Evolutionary conservation across 1,140 invertebrate genomes (phyloP).

Genomic region (Lasaia peninsularis): DNA sequence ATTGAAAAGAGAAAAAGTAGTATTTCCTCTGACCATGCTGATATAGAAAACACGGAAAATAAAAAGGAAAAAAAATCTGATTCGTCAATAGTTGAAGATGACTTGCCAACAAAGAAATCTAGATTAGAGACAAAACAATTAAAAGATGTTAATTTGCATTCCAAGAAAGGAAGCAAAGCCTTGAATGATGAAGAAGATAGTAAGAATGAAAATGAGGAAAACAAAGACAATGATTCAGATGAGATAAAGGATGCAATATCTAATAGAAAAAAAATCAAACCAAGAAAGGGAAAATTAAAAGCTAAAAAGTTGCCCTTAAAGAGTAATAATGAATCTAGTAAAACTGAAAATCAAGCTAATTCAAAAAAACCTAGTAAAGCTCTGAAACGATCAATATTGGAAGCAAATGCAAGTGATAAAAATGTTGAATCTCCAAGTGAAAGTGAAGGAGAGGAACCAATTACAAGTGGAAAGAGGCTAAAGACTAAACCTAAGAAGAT

Average conservation of each 20-base stretch:
- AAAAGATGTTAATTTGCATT: conserved; percentile 47
- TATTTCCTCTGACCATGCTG: conserved; percentile 59
- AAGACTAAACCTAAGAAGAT: conserved; percentile 73
- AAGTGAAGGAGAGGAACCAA: conserved; percentile 62
- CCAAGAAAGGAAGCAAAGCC: conserved; percentile 28
- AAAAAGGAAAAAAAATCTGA: conserved; percentile 51
- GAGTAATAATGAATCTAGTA: conserved; percentile 38
- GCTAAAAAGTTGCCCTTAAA: conserved; percentile 42
- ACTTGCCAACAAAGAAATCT: conserved; percentile 63
- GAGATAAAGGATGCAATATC: conserved; percentile 41
- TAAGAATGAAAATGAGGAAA: conserved; percentile 34
- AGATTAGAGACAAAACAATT: conserved; percentile 57
- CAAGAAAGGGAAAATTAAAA: conserved; percentile 61
- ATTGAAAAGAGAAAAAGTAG: conserved; percentile 69
- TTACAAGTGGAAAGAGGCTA: conserved; percentile 58
- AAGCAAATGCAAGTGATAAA: conserved; percentile 57
- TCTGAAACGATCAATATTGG: conserved; percentile 57
- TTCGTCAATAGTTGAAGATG: conserved; percentile 49
- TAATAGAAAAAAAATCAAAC: conserved; percentile 67
- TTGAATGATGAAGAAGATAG: conserved; percentile 24
- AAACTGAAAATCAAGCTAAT: conserved; percentile 40
- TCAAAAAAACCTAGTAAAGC: conserved; percentile 56
- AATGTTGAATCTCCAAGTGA: conserved; percentile 72
- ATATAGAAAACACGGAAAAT: conserved; percentile 42
- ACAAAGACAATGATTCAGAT: conserved; percentile 42